Conservation (phyloP, 2,113 vertebrate species). For the Brienomyrus brachyistius region DNA sequence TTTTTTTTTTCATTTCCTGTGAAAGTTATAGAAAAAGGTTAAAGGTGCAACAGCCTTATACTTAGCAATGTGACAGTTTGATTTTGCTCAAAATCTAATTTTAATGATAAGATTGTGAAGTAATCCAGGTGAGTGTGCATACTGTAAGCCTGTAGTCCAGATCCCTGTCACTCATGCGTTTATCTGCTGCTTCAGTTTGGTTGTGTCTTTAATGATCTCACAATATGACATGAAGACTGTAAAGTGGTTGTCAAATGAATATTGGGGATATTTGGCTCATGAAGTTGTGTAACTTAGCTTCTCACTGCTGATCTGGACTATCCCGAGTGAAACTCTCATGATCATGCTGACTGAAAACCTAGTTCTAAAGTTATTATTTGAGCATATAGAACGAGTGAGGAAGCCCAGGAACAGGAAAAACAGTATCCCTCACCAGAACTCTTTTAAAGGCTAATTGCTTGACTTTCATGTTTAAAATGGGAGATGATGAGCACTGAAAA, state of each 20-base stretch:
- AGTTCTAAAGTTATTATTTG: neutral
- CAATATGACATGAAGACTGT: neutral
- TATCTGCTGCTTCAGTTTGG: neutral
- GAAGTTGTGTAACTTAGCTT: neutral
- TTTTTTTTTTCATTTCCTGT: neutral
- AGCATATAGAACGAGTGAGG: neutral
- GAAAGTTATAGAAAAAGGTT: neutral
- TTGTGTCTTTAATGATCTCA: neutral
- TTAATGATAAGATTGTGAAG: neutral
- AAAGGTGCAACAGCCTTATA: neutral
- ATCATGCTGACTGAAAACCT: neutral
- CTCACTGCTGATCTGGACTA: neutral
- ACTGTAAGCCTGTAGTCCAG: neutral
- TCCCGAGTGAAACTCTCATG: neutral
- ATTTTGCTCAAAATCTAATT: neutral
- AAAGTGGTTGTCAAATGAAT: neutral
- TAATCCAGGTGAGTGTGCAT: neutral
- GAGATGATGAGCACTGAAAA: slow-evolving; percentile 57
- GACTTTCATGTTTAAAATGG: slow-evolving; percentile 49
- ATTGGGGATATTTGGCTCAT: neutral
- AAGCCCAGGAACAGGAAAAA: slow-evolving; percentile 25
- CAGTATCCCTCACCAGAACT: slow-evolving; percentile 29
- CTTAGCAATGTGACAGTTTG: neutral
- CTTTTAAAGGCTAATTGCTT: slow-evolving; percentile 60
- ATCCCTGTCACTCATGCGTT: neutral